Conservation (phyloP, 2,888 invertebrate genomes). For the Crepidodera aurea region DNA sequence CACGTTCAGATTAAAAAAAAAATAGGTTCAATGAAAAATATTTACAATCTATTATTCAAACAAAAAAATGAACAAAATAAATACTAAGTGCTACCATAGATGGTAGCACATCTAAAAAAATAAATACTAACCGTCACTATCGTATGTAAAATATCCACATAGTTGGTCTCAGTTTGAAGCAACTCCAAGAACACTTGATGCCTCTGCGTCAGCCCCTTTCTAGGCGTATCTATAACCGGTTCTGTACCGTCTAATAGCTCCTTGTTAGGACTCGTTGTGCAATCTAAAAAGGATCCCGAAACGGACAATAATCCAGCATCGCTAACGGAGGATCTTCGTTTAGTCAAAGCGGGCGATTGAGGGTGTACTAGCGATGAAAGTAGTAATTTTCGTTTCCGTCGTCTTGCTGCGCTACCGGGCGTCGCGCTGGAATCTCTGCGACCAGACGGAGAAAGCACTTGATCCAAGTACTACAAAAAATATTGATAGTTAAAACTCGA, state of each 20-base stretch:
- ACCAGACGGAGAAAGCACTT: constrained; percentile 62
- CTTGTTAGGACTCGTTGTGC: constrained; percentile 80
- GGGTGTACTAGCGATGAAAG: constrained; percentile 66
- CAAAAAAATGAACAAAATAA: no score
- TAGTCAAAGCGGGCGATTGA: constrained; percentile 69
- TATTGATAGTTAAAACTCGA: no score
- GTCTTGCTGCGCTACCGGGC: constrained; percentile 63
- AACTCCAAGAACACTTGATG: constrained; percentile 91
- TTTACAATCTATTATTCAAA: no score
- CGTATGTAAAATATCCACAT: constrained; percentile 92
- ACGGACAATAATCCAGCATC: constrained; percentile 86
- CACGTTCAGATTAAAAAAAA: no score
- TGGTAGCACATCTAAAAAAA: no score
- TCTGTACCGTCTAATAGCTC: constrained; percentile 61
- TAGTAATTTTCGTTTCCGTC: constrained; percentile 80
- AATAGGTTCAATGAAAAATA: no score
- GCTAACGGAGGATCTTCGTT: constrained; percentile 85
- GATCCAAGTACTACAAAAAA: constrained; percentile 65
- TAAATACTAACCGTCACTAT: constrained; percentile 81
- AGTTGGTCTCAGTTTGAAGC: constrained; percentile 96
- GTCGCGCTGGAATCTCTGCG: constrained; percentile 67
- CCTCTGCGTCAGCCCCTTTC: constrained; percentile 76
- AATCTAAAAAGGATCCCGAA: constrained; percentile 89
- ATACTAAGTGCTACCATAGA: no score
- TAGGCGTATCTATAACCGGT: constrained; percentile 66